Conservation (phyloP, 1,140 invertebrate species). For the Lethocerus indicus region DNA sequence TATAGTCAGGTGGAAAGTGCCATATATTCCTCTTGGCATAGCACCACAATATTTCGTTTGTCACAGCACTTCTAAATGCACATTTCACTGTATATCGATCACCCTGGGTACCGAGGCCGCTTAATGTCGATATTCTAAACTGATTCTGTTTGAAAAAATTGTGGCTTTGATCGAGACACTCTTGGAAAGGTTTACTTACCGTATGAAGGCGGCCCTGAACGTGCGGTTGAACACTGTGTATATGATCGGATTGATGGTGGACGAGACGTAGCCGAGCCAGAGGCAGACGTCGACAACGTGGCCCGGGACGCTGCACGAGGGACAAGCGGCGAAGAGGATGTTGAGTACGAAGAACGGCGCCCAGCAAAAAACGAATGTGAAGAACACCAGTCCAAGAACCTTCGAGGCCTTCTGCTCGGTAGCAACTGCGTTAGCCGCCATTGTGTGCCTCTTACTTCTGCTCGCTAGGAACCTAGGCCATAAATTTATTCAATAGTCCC, state of each 20-base stretch:
- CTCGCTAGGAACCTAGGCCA: conserved; percentile 18
- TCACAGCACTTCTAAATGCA: not conserved
- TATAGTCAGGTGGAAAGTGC: not conserved
- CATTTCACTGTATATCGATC: not conserved
- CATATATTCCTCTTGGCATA: not conserved
- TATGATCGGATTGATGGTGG: conserved; percentile 69
- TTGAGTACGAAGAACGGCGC: conserved; percentile 78
- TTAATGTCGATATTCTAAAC: not conserved
- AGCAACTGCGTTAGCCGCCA: conserved; percentile 57
- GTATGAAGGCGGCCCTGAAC: conserved; percentile 68
- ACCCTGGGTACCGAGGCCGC: not conserved
- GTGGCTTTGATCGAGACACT: not conserved
- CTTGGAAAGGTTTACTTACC: conserved; percentile 28
- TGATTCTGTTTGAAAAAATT: not conserved
- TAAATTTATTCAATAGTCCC: no score
- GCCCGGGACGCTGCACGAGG: conserved; percentile 41
- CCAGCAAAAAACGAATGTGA: conserved; percentile 82
- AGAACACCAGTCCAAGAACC: conserved; percentile 69
- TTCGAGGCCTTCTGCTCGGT: conserved; percentile 72
- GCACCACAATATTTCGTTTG: not conserved
- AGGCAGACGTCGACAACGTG: conserved; percentile 58
- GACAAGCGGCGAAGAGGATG: conserved; percentile 57
- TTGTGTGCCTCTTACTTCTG: conserved; percentile 29
- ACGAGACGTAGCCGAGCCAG: conserved; percentile 80
- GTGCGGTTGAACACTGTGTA: conserved; percentile 82